Conservation (phyloP, 2,113 vertebrate species). For the Aythya baeri region DNA sequence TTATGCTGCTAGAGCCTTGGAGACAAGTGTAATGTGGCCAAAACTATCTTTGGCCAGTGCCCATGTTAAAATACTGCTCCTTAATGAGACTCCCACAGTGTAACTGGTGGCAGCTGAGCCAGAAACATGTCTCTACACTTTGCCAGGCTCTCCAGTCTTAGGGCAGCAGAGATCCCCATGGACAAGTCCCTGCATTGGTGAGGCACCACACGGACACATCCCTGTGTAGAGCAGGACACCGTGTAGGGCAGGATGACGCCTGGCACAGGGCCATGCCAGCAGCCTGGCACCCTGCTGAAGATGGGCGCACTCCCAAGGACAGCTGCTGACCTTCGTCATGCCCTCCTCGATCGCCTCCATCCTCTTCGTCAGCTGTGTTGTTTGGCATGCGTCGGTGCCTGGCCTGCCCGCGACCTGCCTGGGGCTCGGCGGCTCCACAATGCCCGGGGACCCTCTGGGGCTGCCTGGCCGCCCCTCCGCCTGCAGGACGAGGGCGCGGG, state of each 20-base stretch:
- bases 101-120: neutral
- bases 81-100: neutral
- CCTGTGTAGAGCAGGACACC: neutral
- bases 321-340: slow-evolving; percentile 35
- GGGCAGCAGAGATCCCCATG: neutral
- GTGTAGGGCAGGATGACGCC: neutral
- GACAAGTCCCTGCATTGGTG: neutral
- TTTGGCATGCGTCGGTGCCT: neutral
- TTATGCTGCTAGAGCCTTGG: neutral
- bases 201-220: rapidly evolving
- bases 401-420: neutral
- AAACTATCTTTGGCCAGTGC: neutral
- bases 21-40: neutral
- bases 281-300: neutral
- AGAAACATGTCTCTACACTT: rapidly evolving
- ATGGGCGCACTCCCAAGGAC: too few species aligned
- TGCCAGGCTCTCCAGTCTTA: rapidly evolving
- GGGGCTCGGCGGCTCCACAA: neutral
- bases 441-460: neutral
- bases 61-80: neutral
- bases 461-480: neutral
- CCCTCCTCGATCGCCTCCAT: slow-evolving; percentile 61
- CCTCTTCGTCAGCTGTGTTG: slow-evolving; percentile 66
- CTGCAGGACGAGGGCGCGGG: neutral
- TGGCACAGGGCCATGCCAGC: neutral